A percentile compares a stretch with the other conserved stretches of the same genome.
These are phyloP conservation scores for Cygnus atratus DNA, from an alignment of 2,113 vertebrate genomes.

Conservation along the genomic window DNA sequence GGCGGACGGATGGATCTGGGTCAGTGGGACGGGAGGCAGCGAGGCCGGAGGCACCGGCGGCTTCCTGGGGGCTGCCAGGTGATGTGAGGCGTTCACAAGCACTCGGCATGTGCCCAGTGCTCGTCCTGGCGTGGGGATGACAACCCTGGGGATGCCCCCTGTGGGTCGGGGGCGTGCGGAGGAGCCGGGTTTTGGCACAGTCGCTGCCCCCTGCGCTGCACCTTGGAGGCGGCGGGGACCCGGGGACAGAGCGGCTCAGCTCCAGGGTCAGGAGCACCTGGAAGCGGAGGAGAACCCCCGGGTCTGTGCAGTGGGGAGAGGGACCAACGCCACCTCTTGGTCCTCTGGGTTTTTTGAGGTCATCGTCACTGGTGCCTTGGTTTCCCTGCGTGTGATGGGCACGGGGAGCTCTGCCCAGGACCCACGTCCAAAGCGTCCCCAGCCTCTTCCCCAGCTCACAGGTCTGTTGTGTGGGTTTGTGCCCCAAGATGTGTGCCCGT, in stretches of 20 bases:
- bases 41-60: neutral
- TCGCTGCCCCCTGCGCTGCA: neutral
- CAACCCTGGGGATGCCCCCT: neutral
- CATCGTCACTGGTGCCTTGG: neutral
- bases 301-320: neutral
- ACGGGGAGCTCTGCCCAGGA: neutral
- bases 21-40: neutral
- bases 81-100: rapidly evolving
- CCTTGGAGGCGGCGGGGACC: too few relatives aligned
- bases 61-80: neutral
- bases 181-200: neutral
- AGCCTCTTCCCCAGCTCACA: neutral
- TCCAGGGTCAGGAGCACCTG: rapidly evolving
- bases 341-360: too few relatives aligned
- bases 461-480: neutral
- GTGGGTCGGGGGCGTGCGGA: rapidly evolving
- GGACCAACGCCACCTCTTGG: rapidly evolving
- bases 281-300: too few relatives aligned
- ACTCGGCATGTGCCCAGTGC: rapidly evolving
- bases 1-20: rapidly evolving
- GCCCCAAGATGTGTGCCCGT: rapidly evolving
- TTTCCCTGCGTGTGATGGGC: neutral
- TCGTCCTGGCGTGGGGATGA: neutral
- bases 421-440: neutral
- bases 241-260: neutral